Conservation (phyloP, 2,888 invertebrate species). For the Chrysomela aeneicollis region DNA sequence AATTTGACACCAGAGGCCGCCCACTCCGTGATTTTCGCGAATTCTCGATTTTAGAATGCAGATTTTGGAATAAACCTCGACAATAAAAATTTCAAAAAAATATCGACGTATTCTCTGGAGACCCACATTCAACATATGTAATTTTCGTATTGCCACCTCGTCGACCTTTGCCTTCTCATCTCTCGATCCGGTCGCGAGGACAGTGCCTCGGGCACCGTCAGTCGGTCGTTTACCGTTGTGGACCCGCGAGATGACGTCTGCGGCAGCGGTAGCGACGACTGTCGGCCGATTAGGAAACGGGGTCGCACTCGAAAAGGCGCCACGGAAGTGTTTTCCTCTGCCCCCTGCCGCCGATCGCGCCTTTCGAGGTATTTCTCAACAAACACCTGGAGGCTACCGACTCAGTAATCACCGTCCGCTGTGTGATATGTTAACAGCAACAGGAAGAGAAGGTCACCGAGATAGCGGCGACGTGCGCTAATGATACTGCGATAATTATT, state of each 20-base stretch:
- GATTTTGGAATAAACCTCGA: too few species aligned
- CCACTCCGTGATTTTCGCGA: too few species aligned
- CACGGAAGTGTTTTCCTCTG: slow-evolving; percentile 46
- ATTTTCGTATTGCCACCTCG: too few species aligned
- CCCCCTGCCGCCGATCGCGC: slow-evolving; percentile 42
- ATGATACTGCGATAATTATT: slow-evolving; percentile 14
- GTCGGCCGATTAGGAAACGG: slow-evolving; percentile 42
- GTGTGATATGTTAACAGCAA: neutral
- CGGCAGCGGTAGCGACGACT: slow-evolving; percentile 22
- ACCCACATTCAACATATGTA: too few species aligned
- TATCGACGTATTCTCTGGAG: too few species aligned
- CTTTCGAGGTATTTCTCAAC: slow-evolving; percentile 40
- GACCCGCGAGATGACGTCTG: slow-evolving; percentile 24
- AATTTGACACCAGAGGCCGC: too few species aligned
- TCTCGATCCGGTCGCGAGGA: neutral
- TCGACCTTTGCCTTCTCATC: too few species aligned
- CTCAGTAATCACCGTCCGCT: too few species aligned
- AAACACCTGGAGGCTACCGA: slow-evolving; percentile 15
- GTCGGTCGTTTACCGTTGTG: slow-evolving; percentile 29
- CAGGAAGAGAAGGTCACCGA: slow-evolving; percentile 2
- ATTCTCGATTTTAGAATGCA: too few species aligned
- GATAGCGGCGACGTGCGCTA: slow-evolving; percentile 33
- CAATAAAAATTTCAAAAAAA: too few species aligned
- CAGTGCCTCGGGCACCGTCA: neutral
- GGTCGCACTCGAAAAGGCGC: slow-evolving; percentile 48